A percentile compares a stretch with the other conserved stretches of the same genome.
Evolutionary conservation across 2,888 invertebrate genomes (phyloP).

Genomic region (Allygus modestus): DNA sequence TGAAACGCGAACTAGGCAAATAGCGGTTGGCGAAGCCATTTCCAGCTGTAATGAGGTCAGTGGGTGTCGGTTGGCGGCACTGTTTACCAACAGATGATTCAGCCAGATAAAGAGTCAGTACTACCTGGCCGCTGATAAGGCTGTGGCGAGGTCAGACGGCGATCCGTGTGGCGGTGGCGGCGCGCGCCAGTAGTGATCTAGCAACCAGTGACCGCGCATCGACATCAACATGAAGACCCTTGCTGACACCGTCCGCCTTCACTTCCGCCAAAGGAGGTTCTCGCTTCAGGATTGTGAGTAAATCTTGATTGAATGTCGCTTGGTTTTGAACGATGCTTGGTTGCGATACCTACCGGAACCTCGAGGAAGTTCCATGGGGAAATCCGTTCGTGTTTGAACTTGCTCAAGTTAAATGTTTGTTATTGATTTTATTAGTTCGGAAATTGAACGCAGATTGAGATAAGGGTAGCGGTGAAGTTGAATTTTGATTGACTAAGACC

Average conservation of each 20-base stretch:
- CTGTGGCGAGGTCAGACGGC: background rate
- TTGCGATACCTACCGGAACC: too few relatives aligned
- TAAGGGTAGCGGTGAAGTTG: too few relatives aligned
- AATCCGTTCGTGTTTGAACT: background rate
- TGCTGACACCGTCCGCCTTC: constrained; percentile 18
- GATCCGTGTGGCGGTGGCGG: constrained; percentile 26
- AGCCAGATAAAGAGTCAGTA: background rate
- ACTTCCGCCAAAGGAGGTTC: constrained; percentile 43
- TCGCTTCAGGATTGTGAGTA: constrained; percentile 50
- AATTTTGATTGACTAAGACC: too few relatives aligned
- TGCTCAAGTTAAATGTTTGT: too few relatives aligned
- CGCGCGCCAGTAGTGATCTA: constrained; percentile 14
- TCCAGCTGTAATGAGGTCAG: constrained; percentile 28
- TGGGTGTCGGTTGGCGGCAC: constrained; percentile 25
- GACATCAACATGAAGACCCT: constrained; percentile 23
- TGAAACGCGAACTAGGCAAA: background rate
- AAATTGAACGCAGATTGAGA: too few relatives aligned
- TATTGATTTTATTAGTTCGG: too few relatives aligned
- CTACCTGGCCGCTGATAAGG: constrained; percentile 49
- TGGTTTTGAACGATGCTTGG: background rate
- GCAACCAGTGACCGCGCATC: constrained; percentile 30
- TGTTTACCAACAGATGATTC: constrained; percentile 55
- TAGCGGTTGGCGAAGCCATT: background rate
- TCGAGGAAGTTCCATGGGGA: background rate
- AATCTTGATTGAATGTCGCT: background rate